A percentile compares a stretch with the other conserved stretches of the same genome.
These are phyloP conservation scores for Blomia tropicalis DNA, from an alignment of 2,888 invertebrate species.

Conservation along the genomic window DNA sequence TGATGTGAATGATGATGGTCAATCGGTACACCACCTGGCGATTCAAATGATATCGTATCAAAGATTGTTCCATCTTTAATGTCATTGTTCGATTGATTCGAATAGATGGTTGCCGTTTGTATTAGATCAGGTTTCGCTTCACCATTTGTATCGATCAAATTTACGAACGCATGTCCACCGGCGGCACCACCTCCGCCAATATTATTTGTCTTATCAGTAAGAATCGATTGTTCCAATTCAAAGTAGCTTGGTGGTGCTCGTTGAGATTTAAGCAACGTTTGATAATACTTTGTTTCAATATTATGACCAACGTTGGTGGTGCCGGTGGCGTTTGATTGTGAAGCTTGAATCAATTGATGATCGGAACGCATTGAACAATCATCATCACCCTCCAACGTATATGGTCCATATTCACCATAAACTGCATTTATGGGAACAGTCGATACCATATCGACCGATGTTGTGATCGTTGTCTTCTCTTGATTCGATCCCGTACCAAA, in stretches of 20 bases:
- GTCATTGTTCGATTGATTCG: background rate
- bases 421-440: background rate
- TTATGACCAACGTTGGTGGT: background rate
- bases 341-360: background rate
- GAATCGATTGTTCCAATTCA: background rate
- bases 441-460: background rate
- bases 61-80: background rate
- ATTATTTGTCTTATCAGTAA: background rate
- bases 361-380: constrained; percentile 8
- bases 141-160: background rate
- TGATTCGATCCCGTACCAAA: background rate
- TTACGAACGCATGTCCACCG: background rate
- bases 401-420: background rate
- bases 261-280: background rate
- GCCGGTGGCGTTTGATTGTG: background rate
- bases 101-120: constrained; percentile 3
- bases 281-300: background rate
- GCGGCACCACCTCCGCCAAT: too few relatives aligned
- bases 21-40: background rate
- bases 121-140: constrained; percentile 3
- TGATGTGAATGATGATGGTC: background rate
- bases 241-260: constrained; percentile 7
- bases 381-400: background rate
- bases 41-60: background rate
- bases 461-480: background rate